Base-by-base conservation (phyloP, 1,140 invertebrate genomes). In the Eciton burchellii region DNA sequence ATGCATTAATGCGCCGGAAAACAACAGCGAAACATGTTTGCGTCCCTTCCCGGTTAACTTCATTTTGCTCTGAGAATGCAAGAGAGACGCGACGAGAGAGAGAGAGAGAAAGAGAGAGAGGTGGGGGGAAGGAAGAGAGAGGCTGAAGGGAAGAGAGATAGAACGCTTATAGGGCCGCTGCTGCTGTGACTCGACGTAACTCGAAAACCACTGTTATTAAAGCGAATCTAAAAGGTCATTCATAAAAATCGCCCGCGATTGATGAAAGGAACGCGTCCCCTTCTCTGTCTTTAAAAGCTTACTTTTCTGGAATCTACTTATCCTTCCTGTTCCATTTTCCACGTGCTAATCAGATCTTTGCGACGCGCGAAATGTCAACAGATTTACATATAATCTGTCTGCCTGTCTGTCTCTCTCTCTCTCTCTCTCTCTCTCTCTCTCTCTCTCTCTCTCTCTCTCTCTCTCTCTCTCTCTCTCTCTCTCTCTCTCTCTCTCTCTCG, bases 191-290 rank as follows among this genome's bases (percentile, higher is more conserved):
- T 65, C 65, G 74, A 47, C 66, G 47, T 60, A 85, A 81, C 66
- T 81, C 45, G 60, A 81, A 83, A 76, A 57, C 65, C 57, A 81
- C 47, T 54, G 41, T 81, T 47, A 35, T 73, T 81, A 81, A 85
- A 68, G 14, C 35, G 43, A 54, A 45, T 65, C 45, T 35, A 79
- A 79, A 68, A 68, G 49, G 62, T 66, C 35, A 21, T 63, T 4
- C 24, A 35, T 21, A 68, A 66, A 68, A 66, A 77, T 45, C 24
- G 11, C 16, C 16, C 3, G 49, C 47, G 21, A 62, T 56, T 77
- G 19, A 76, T 54, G 43, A 76, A 76, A 76, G 60, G 41, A 19
- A 19, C 24, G 41, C 11, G 19, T 45, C 29, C 35, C n/a, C 19
- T 52, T 76, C n/a, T n/a, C n/a, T n/a, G n/a, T n/a, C n/a, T n/a